Evolutionary conservation across 1,140 invertebrate species (phyloP), one percentile per base, ranked within the genome.

Genomic region (Drosophila arizonae): DNA sequence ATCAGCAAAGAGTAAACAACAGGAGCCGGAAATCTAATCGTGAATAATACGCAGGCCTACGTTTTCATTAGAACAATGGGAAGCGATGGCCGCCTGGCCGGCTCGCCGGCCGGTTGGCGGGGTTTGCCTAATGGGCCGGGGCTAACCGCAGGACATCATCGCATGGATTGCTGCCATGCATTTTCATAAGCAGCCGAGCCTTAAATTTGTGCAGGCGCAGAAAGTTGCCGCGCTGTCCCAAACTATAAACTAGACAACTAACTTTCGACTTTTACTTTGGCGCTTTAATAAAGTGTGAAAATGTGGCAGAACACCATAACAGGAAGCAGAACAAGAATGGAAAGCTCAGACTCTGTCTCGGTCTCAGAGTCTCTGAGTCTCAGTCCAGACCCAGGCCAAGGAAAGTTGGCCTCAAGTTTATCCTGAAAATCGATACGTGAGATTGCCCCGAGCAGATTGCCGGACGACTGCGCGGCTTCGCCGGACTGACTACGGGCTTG

Each of bases 221-320:
- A 61, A 55, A 63, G 26, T 63, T 70, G 46, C 46, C 52, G 8
- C 39, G 13, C 17, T 61, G 13, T 50, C 60, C 21, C 51, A 39
- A 74, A 74, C 79, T 70, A 61, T 63, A 86, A 86, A 81, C 76
- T 73, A 65, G 50, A 78, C 52, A 78, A 79, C 66, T 61, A 84
- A 78, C 65, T 88, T 85, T 69, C 67, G 77, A 86, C 81, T 82
- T 74, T 81, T 86, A 85, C 79, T 81, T 87, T 79, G 52, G 52
- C 69, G 76, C 84, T 89, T 88, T 87, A 87, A 87, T 89, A 87
- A 89, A 87, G 84, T 87, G 84, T 87, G 84, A 87, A 84, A 87
- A 87, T 87, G 73, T 82, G 60, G 43, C 63, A 57, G 48, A 60
- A 45, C 46, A 57, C 6, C 43, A 17, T n/a, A n/a, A 45, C n/a